phyloP scores from a whole-genome alignment of 2,888 invertebrate species.

The Cephus sareptanus region DNA sequence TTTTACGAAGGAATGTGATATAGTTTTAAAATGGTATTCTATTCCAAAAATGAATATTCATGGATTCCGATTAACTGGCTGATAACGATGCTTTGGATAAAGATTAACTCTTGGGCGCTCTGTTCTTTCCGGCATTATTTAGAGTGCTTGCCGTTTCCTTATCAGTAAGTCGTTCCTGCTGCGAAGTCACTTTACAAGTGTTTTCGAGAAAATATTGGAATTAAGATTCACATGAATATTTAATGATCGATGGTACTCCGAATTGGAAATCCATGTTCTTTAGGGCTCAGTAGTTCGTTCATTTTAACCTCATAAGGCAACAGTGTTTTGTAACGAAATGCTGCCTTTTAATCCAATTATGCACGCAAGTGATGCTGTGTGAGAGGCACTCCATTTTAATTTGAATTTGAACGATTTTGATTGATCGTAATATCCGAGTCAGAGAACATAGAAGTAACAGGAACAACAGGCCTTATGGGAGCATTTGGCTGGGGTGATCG shows the following conservation, averaged over 20 bases:
- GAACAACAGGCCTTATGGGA: too few relatives aligned
- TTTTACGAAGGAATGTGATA: neutral
- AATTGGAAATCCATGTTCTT: neutral
- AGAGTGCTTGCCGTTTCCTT: neutral
- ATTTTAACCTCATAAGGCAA: neutral
- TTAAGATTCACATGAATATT: neutral
- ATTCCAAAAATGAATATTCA: neutral
- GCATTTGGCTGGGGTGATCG: too few relatives aligned
- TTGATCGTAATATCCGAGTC: neutral
- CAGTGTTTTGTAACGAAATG: neutral
- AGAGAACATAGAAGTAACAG: too few relatives aligned
- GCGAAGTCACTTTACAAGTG: neutral
- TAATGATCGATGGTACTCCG: neutral
- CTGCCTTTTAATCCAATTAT: neutral
- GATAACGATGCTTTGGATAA: neutral
- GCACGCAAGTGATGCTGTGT: neutral
- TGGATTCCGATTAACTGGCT: neutral
- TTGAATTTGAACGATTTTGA: neutral
- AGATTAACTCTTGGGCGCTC: neutral
- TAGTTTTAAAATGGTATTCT: neutral
- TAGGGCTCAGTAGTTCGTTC: too few relatives aligned
- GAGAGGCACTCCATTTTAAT: neutral
- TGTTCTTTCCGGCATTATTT: too few relatives aligned
- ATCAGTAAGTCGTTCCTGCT: neutral
- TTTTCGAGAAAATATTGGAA: neutral